phyloP scores from a whole-genome alignment of 2,113 vertebrate species.

The Malaclemys terrapin region DNA sequence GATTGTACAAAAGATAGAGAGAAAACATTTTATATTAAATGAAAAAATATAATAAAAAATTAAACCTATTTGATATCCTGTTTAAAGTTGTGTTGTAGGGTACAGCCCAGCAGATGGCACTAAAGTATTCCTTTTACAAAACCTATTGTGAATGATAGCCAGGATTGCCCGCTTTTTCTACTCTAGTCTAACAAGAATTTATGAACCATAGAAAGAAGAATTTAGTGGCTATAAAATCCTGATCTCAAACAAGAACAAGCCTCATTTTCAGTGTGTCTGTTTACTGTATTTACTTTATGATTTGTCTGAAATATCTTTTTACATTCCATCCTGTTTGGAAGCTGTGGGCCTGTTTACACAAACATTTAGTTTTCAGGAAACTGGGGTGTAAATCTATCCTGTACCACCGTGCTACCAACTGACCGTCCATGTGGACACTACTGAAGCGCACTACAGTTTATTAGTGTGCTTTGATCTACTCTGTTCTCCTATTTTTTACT shows the following conservation, averaged over 20 bases:
- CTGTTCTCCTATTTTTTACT: not conserved
- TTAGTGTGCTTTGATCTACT: not conserved
- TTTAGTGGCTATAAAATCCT: not conserved
- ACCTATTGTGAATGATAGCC: not conserved
- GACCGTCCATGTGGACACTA: too few species aligned
- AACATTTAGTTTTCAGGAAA: too few species aligned
- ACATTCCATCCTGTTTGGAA: not conserved
- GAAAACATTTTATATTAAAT: not conserved
- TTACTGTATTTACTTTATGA: not conserved
- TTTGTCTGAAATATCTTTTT: not conserved
- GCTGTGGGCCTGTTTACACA: not conserved
- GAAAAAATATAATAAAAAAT: not conserved
- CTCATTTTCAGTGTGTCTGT: not conserved
- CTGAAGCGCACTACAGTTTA: too few species aligned
- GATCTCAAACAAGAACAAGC: not conserved
- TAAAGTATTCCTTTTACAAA: slow-evolving; percentile 21
- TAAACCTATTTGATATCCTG: not conserved
- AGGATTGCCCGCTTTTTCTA: not conserved
- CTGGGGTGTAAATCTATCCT: too few species aligned
- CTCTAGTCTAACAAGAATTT: slow-evolving; percentile 5
- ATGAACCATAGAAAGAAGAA: not conserved
- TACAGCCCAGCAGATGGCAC: slow-evolving; percentile 64
- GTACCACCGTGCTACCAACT: too few species aligned
- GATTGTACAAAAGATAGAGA: not conserved
- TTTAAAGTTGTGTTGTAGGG: not conserved